These are phyloP conservation scores for Orthosia cruda DNA, from an alignment of 2,888 invertebrate genomes.

Conservation along the genomic window DNA sequence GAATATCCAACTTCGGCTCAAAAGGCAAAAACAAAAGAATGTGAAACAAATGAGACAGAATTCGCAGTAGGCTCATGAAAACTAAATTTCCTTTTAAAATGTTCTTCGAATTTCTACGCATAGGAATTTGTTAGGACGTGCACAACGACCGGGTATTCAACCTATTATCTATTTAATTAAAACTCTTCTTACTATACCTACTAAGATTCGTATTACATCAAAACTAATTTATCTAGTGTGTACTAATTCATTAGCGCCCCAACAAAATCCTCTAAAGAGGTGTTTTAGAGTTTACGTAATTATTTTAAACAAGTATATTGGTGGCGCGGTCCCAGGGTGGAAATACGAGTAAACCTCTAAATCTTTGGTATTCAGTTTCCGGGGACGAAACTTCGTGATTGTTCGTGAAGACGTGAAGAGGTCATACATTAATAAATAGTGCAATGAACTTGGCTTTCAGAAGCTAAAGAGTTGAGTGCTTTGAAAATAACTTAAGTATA, in stretches of 20 bases:
- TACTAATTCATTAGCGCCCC: constrained; percentile 61
- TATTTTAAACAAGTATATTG: constrained; percentile 60
- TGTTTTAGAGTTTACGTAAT: constrained; percentile 63
- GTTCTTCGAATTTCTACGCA: constrained; percentile 61
- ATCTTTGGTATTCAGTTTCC: constrained; percentile 13
- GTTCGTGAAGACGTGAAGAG: no score
- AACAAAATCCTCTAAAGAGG: constrained; percentile 53
- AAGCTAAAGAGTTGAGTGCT: neutral
- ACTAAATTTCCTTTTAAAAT: constrained; percentile 53
- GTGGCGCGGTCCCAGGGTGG: constrained; percentile 11
- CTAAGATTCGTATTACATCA: constrained; percentile 65
- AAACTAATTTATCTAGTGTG: constrained; percentile 66
- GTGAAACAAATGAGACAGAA: constrained; percentile 52
- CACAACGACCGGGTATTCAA: constrained; percentile 38
- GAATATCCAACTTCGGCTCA: constrained; percentile 29
- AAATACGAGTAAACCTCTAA: constrained; percentile 30
- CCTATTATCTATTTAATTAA: constrained; percentile 67
- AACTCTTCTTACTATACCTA: constrained; percentile 38
- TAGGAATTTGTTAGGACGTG: constrained; percentile 58
- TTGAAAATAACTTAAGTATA: neutral
- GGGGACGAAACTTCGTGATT: no score
- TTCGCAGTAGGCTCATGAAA: constrained; percentile 48
- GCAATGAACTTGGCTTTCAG: neutral
- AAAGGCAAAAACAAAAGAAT: constrained; percentile 57
- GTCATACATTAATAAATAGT: neutral